These are phyloP conservation scores for Onychorhynchus coronatus DNA, from an alignment of 2,113 vertebrate genomes.

Conservation along the genomic window DNA sequence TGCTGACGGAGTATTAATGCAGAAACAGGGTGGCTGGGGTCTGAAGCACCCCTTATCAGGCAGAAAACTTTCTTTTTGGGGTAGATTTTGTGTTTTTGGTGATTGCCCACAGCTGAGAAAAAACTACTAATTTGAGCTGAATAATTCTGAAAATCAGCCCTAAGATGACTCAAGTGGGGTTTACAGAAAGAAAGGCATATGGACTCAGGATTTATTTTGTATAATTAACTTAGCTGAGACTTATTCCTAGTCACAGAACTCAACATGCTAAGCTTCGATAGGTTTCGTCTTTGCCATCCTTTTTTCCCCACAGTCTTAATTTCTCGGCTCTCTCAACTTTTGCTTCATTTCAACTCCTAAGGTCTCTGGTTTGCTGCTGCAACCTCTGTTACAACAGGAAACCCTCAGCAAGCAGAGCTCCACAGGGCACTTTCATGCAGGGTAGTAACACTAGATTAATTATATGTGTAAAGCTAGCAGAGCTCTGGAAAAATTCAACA, in stretches of 20 bases:
- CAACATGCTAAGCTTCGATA: background rate
- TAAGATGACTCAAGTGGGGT: background rate
- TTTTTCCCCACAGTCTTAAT: background rate
- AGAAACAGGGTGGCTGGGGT: background rate
- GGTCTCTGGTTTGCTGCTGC: background rate
- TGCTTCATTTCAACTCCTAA: background rate
- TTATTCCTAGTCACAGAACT: background rate
- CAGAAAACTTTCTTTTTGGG: background rate
- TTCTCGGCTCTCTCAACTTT: background rate
- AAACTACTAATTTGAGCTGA: background rate
- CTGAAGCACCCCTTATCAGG: background rate
- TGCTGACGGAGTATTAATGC: background rate
- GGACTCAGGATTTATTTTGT: background rate
- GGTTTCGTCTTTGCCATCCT: background rate
- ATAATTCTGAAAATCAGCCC: background rate
- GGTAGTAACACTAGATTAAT: slow-evolving; percentile 2
- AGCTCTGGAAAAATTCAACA: slow-evolving; percentile 13
- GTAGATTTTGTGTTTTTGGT: background rate
- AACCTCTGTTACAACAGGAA: background rate
- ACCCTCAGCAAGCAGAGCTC: background rate
- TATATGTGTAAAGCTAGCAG: background rate
- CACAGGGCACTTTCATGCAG: background rate
- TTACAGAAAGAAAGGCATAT: background rate
- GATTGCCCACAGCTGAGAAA: background rate
- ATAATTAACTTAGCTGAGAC: background rate